These are phyloP conservation scores for Micoletzkya japonica DNA, from an alignment of 2,888 invertebrate genomes.

Conservation along the genomic window DNA sequence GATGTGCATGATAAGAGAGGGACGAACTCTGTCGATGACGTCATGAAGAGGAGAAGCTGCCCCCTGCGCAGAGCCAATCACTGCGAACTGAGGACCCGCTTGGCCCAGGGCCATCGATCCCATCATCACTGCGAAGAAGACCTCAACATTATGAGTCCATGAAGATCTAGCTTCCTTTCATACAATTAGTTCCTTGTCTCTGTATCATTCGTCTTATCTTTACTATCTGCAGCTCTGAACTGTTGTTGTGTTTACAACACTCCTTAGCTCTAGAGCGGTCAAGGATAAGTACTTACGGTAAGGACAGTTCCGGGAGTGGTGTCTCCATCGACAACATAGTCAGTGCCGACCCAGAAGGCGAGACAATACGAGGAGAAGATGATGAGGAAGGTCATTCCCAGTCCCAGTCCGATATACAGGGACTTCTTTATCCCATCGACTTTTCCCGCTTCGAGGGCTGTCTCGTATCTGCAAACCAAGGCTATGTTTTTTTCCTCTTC, in stretches of 20 bases:
- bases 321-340: conserved; percentile 33
- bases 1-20: no score
- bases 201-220: no score
- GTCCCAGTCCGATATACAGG: conserved; percentile 62
- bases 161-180: no score
- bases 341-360: conserved; percentile 49
- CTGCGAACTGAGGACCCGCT: conserved; percentile 80
- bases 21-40: conserved; percentile 66
- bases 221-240: not conserved
- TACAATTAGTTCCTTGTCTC: no score
- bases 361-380: conserved; percentile 61
- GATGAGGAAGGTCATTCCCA: conserved; percentile 58
- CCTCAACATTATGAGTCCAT: conserved; percentile 17
- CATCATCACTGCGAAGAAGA: conserved; percentile 66
- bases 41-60: conserved; percentile 72
- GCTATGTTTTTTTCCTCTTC: not conserved
- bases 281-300: conserved; percentile 26
- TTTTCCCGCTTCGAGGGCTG: conserved; percentile 50
- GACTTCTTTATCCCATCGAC: conserved; percentile 56
- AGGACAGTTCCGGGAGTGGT: conserved; percentile 36
- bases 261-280: not conserved
- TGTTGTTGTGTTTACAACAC: not conserved
- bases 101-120: conserved; percentile 73
- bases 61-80: conserved; percentile 78
- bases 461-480: conserved; percentile 52